Percentiles rank a stretch among this genome's conserved stretches.
These are phyloP conservation scores for Hypomecis punctinalis DNA, from an alignment of 2,888 invertebrate species.

Conservation along the genomic window DNA sequence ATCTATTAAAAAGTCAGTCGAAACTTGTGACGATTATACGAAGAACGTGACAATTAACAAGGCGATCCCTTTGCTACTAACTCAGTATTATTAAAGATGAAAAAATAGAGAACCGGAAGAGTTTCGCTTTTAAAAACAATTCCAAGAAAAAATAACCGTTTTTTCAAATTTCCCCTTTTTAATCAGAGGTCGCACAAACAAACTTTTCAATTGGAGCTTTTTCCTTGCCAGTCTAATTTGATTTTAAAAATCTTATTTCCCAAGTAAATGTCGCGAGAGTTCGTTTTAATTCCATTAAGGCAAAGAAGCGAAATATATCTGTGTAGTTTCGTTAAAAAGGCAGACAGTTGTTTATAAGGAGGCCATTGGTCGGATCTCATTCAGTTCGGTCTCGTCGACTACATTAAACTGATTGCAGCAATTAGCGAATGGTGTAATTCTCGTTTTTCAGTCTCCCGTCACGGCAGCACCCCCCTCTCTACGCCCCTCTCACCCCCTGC, in stretches of 20 bases:
- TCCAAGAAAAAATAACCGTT: neutral
- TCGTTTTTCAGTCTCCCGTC: conserved; percentile 73
- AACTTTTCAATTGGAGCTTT: conserved; percentile 28
- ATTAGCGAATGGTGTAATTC: conserved; percentile 84
- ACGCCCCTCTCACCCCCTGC: conserved; percentile 53
- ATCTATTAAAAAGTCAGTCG: too few species aligned
- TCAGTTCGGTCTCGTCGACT: conserved; percentile 77
- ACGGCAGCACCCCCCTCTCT: conserved; percentile 46
- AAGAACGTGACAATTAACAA: too few species aligned
- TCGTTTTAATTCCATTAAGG: conserved; percentile 35
- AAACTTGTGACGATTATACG: too few species aligned
- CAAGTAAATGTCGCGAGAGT: conserved; percentile 35
- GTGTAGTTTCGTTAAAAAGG: conserved; percentile 46
- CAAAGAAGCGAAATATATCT: conserved; percentile 32
- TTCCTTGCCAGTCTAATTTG: conserved; percentile 27
- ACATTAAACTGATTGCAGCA: conserved; percentile 84
- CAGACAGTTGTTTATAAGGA: conserved; percentile 65
- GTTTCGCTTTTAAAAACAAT: neutral
- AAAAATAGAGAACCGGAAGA: neutral
- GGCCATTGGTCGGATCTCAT: conserved; percentile 66
- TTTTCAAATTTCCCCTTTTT: conserved; percentile 17
- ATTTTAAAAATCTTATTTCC: conserved; percentile 34
- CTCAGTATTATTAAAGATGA: neutral
- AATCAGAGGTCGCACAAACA: conserved; percentile 28
- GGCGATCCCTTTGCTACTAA: too few species aligned